Evolutionary conservation across 2,888 invertebrate species (phyloP).

Genomic region (Phortica magna): DNA sequence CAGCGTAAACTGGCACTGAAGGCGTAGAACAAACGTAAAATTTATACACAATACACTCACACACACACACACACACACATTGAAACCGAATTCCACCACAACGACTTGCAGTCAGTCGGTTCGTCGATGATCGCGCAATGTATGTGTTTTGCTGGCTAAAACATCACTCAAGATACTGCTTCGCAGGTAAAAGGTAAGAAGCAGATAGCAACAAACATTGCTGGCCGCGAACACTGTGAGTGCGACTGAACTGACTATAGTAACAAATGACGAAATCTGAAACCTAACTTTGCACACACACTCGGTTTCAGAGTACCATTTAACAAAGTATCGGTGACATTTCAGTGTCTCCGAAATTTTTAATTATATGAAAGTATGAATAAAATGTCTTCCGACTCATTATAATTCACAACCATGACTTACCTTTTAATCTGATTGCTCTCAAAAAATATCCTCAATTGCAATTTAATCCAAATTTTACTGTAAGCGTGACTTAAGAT

Average conservation of each 20-base stretch:
- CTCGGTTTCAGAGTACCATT: conserved; percentile 52
- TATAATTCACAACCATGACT: neutral
- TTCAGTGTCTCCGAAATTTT: neutral
- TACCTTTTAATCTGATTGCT: conserved; percentile 16
- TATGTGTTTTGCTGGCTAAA: conserved; percentile 26
- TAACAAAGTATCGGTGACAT: neutral
- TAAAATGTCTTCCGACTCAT: neutral
- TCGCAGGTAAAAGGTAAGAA: conserved; percentile 16
- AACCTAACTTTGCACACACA: conserved; percentile 58
- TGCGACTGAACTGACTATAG: conserved; percentile 16
- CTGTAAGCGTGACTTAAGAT: conserved; percentile 26
- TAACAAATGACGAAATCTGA: conserved; percentile 60
- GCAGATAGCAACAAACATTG: conserved; percentile 9
- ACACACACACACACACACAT: conserved; percentile 23
- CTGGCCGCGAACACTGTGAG: neutral
- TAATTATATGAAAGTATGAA: neutral
- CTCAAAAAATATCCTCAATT: conserved; percentile 21
- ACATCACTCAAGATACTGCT: neutral
- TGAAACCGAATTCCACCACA: conserved; percentile 52
- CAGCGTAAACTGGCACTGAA: neutral
- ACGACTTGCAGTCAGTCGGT: conserved; percentile 37
- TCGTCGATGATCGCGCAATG: conserved; percentile 41
- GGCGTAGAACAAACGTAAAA: conserved; percentile 56
- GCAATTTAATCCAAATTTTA: conserved; percentile 29
- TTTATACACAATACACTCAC: conserved; percentile 48